phyloP scores from a whole-genome alignment of 92 coral and sea anemone species.

The Actinostola sp. region DNA sequence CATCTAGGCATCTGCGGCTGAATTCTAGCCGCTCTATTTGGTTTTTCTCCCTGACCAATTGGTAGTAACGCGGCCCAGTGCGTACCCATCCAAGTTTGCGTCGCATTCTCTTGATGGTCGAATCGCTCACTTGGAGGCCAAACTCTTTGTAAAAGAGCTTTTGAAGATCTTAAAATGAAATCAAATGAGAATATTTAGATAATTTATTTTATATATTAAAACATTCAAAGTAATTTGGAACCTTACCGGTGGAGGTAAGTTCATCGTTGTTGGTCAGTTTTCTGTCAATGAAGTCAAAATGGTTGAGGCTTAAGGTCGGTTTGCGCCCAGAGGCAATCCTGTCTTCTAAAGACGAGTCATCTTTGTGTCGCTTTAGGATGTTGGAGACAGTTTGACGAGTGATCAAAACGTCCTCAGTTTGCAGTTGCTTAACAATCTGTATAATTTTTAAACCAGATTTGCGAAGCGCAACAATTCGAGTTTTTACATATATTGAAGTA shows the following conservation, averaged over 20 bases:
- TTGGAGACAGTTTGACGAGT: neutral
- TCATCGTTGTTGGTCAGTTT: slow-evolving; percentile 33
- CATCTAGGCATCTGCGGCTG: slow-evolving; percentile 28
- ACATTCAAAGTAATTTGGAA: neutral
- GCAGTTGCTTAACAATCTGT: neutral
- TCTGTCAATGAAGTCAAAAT: slow-evolving; percentile 41
- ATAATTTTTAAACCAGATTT: neutral
- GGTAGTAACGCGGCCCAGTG: slow-evolving; percentile 51
- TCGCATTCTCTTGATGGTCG: slow-evolving; percentile 27
- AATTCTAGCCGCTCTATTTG: slow-evolving; percentile 46
- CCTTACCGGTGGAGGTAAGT: slow-evolving; percentile 41
- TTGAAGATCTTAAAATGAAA: too few species aligned
- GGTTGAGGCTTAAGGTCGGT: slow-evolving; percentile 22
- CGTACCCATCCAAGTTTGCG: slow-evolving; percentile 59
- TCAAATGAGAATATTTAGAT: too few species aligned
- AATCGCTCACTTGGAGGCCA: neutral
- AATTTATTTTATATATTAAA: neutral
- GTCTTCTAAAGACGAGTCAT: too few species aligned
- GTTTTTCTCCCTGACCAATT: slow-evolving; percentile 43
- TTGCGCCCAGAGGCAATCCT: too few species aligned
- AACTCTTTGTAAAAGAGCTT: slow-evolving; percentile 8
- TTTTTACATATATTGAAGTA: neutral
- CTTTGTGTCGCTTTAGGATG: slow-evolving; percentile 4
- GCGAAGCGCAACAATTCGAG: neutral
- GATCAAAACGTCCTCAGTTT: neutral